Base-by-base conservation (phyloP, 2,888 invertebrate genomes). In the Catocala sponsa region DNA sequence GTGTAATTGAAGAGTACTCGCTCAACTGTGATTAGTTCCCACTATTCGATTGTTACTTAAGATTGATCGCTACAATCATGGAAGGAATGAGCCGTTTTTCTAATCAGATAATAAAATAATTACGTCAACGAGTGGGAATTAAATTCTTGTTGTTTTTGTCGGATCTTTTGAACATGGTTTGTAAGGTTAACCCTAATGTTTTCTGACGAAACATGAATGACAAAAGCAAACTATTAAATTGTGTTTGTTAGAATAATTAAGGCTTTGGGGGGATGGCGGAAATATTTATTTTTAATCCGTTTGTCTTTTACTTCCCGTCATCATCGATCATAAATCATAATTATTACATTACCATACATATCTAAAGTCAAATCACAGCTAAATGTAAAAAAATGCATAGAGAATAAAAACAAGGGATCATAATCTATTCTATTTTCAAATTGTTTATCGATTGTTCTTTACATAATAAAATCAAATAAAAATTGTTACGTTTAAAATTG, bases 11-110 rank as follows among this genome's bases (percentile, higher is more conserved):
- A 4, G 6, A 25, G 47, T 47, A 2, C 32, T 11, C 9, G 46
- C 13, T 2, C 7, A 46, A 44, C 15, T 50, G 25, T 7, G 58
- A 59, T 72, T 62, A 35, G 59, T 65, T 71, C 57, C 59, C 59
- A 62, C 61, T 71, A 33, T 35, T 12, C n/a, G 35, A 50, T 35
- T 50, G 59, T 65, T 68, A 48, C 0, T 12, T 44, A 32, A 50
- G 49, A 72, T 50, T 62, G n/a, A 72, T 62, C 58, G 49, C 35
- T n/a, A 43, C 44, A 58, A 65, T 65, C 25, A 69, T 58, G 38
- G 46, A 72, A 65, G 59, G 52, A 55, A 13, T 47, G 47, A 0
- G 43, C 32, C 25, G 56, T 68, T 58, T 65, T 47, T 25, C 52
- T 65, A 51, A 55, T 47, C 42, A 15, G 13, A 44, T 53, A 6